Conservation (phyloP, 1,140 invertebrate species). For the Drosophila ironensis region DNA sequence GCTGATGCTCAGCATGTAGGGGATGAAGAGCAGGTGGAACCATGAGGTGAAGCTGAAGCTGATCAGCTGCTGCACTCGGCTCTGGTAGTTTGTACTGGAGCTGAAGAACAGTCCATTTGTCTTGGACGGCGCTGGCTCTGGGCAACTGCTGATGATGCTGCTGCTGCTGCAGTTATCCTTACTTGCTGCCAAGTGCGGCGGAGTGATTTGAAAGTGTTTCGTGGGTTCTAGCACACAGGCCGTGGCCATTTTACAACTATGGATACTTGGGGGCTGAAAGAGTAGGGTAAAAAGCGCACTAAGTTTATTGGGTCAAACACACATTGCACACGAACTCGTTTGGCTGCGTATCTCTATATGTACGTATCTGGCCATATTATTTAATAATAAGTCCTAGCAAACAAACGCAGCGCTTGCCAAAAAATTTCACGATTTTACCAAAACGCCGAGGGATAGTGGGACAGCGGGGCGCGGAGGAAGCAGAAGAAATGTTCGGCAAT, state of each 20-base stretch:
- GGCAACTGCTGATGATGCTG: conserved; percentile 4
- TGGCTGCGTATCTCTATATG: neutral
- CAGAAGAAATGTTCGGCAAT: conserved; percentile 37
- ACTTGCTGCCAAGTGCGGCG: neutral
- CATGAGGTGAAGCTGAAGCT: conserved; percentile 75
- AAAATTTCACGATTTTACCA: conserved; percentile 22
- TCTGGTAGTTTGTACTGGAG: conserved; percentile 67
- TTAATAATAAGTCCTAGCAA: conserved; percentile 35
- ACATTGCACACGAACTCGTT: conserved; percentile 14
- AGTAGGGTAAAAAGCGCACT: conserved; percentile 16
- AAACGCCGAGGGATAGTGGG: conserved; percentile 1
- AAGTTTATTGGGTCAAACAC: conserved; percentile 17
- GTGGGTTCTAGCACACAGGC: conserved; percentile 13
- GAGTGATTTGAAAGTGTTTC: conserved; percentile 12
- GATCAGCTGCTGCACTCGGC: conserved; percentile 73
- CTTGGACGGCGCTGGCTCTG: conserved; percentile 18
- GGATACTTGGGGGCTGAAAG: conserved; percentile 8
- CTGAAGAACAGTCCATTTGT: conserved; percentile 54
- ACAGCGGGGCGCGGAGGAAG: neutral
- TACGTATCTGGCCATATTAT: conserved; percentile 15
- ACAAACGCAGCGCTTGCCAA: conserved; percentile 38
- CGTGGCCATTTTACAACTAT: conserved; percentile 35
- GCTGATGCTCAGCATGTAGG: conserved; percentile 69
- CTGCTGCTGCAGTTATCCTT: neutral
- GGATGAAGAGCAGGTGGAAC: conserved; percentile 68